Percentiles rank a stretch among this genome's conserved stretches.
Evolutionary conservation across 2,797 vertebrate genomes (phyloP).

Genomic region (Momotus momota): DNA sequence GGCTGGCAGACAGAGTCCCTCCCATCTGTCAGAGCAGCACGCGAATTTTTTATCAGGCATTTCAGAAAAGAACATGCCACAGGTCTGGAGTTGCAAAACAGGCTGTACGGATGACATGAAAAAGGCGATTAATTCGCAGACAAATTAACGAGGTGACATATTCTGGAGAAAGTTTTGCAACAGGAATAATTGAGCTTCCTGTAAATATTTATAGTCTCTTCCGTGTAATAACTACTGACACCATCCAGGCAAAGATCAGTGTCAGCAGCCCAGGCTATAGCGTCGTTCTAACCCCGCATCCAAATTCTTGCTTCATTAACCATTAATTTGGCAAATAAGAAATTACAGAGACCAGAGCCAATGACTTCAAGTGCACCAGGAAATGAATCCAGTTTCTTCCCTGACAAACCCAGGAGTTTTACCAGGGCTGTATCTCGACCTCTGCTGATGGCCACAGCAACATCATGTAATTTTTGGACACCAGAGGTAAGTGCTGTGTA

Average conservation of each 20-base stretch:
- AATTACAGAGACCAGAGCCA: neutral
- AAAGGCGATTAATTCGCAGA: neutral
- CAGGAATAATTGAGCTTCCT: neutral
- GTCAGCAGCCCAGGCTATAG: neutral
- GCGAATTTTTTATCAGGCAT: neutral
- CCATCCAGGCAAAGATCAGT: neutral
- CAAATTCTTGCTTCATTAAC: neutral
- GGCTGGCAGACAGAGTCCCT: neutral
- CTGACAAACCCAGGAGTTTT: neutral
- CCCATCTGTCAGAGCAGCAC: neutral
- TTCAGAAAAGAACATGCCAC: neutral
- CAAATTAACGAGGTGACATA: neutral
- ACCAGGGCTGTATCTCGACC: slow-evolving; percentile 1
- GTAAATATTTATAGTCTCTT: neutral
- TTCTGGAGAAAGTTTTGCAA: neutral
- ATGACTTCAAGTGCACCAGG: neutral
- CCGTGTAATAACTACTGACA: neutral
- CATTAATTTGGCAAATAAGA: neutral
- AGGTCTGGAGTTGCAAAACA: neutral
- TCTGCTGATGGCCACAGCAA: slow-evolving; percentile 3
- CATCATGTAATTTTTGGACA: neutral
- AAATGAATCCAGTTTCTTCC: neutral
- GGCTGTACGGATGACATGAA: neutral
- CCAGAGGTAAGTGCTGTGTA: neutral
- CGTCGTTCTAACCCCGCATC: neutral